Conservation (phyloP, 1,140 invertebrate genomes). For the Saccostrea echinata region DNA sequence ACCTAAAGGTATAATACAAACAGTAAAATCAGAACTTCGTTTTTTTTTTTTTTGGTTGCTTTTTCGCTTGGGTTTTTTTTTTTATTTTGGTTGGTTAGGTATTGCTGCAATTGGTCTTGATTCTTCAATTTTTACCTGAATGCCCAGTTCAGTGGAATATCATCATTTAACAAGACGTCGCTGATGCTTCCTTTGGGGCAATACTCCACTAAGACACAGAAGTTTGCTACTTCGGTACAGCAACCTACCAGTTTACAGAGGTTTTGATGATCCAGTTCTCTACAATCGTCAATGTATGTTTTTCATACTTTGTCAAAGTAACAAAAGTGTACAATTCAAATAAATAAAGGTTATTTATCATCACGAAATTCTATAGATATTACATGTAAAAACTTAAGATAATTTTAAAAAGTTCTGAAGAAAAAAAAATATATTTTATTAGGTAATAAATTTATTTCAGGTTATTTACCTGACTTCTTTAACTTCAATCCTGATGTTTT, state of each 20-base stretch:
- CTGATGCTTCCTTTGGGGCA: slow-evolving; percentile 74
- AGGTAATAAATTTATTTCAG: not conserved
- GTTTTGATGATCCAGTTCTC: slow-evolving; percentile 71
- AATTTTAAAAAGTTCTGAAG: no score
- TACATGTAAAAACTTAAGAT: no score
- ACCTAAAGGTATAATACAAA: slow-evolving; percentile 54
- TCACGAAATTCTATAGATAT: no score
- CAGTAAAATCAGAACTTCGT: no score
- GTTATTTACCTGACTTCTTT: slow-evolving; percentile 63
- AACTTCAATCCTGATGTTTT: slow-evolving; percentile 68
- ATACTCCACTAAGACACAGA: slow-evolving; percentile 70
- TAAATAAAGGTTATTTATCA: not conserved
- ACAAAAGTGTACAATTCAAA: not conserved
- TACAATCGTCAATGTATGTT: slow-evolving; percentile 39
- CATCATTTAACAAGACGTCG: slow-evolving; percentile 73
- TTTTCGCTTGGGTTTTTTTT: no score
- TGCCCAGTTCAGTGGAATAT: slow-evolving; percentile 73
- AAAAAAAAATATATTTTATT: no score
- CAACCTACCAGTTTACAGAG: slow-evolving; percentile 72
- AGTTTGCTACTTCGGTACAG: slow-evolving; percentile 66
- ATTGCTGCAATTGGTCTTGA: no score
- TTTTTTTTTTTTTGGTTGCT: no score
- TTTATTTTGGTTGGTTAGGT: no score
- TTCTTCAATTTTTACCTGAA: slow-evolving; percentile 65
- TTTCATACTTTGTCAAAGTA: no score